phyloP scores from a whole-genome alignment of 2,888 invertebrate genomes.

The Amblyjoppa proteus region DNA sequence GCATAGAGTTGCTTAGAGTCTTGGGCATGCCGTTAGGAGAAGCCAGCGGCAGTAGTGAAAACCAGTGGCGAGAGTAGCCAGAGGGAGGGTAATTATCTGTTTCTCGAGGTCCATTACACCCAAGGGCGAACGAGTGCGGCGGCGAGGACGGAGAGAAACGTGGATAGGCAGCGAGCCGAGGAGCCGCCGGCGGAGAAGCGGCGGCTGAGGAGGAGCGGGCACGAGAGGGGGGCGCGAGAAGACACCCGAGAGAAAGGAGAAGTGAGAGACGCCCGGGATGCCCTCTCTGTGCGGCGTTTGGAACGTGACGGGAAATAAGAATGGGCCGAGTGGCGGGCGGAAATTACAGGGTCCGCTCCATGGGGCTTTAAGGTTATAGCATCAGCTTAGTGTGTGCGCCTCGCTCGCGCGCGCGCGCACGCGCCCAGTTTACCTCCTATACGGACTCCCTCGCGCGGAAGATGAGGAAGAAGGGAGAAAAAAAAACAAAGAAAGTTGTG shows the following conservation, averaged over 20 bases:
- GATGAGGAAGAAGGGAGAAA: slow-evolving; percentile 49
- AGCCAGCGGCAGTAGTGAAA: slow-evolving; percentile 35
- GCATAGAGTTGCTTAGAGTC: slow-evolving; percentile 52
- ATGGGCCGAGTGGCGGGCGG: slow-evolving; percentile 82
- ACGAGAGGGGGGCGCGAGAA: slow-evolving; percentile 9
- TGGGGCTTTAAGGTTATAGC: slow-evolving; percentile 60
- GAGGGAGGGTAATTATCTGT: slow-evolving; percentile 80
- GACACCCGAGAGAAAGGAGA: slow-evolving; percentile 48
- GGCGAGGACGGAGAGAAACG: slow-evolving; percentile 62
- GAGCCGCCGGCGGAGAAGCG: background rate
- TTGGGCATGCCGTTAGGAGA: slow-evolving; percentile 7
- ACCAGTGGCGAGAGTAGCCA: slow-evolving; percentile 50
- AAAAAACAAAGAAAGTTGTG: slow-evolving; percentile 14
- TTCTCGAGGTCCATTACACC: slow-evolving; percentile 80
- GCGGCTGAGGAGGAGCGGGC: too few relatives aligned
- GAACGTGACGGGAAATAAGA: slow-evolving; percentile 84
- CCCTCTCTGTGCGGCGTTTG: slow-evolving; percentile 55
- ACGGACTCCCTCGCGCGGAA: slow-evolving; percentile 45
- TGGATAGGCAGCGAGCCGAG: slow-evolving; percentile 26
- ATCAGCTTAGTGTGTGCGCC: slow-evolving; percentile 54
- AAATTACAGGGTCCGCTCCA: slow-evolving; percentile 81
- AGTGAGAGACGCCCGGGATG: slow-evolving; percentile 65
- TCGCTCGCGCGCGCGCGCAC: background rate
- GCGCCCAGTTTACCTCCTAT: slow-evolving; percentile 23
- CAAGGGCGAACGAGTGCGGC: slow-evolving; percentile 69